A percentile compares a stretch with the other conserved stretches of the same genome.
These are phyloP conservation scores for Eupelmus urozonus DNA, from an alignment of 2,888 invertebrate species.

Conservation along the genomic window DNA sequence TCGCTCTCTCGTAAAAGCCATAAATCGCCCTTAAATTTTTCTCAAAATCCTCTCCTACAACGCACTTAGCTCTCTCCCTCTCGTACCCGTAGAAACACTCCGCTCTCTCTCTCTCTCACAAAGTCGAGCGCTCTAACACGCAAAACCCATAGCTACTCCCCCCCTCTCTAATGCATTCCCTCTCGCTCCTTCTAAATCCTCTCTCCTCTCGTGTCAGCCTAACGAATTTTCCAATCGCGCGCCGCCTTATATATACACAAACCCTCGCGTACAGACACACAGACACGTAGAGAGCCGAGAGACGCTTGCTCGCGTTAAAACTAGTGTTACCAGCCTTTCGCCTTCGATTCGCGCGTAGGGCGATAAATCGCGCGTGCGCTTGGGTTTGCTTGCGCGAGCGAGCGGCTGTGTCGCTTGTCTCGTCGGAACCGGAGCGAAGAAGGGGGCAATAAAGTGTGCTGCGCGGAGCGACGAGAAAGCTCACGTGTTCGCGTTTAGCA, in stretches of 20 bases:
- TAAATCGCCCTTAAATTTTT: too few relatives aligned
- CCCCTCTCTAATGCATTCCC: slow-evolving; percentile 1
- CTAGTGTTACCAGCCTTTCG: slow-evolving; percentile 40
- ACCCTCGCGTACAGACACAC: background rate
- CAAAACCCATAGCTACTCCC: background rate
- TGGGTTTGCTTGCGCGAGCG: background rate
- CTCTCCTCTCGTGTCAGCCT: slow-evolving; percentile 7
- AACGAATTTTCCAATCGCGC: slow-evolving; percentile 40
- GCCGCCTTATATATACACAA: background rate
- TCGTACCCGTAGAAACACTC: background rate
- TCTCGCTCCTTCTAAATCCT: background rate
- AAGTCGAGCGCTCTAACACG: background rate
- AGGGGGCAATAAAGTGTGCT: slow-evolving; percentile 73
- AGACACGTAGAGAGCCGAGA: background rate
- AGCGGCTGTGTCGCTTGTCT: slow-evolving; percentile 49
- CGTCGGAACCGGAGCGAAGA: slow-evolving; percentile 50
- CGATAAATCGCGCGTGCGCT: slow-evolving; percentile 45
- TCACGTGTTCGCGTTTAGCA: slow-evolving; percentile 77
- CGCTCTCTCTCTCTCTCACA: background rate
- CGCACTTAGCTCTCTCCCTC: too few relatives aligned
- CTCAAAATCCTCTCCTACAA: too few relatives aligned
- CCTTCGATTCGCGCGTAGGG: slow-evolving; percentile 8
- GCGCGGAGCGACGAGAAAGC: slow-evolving; percentile 73
- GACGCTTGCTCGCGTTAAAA: slow-evolving; percentile 14
- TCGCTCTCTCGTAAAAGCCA: too few relatives aligned